Conservation (phyloP, 2,888 invertebrate species). For the Elegia similella region DNA sequence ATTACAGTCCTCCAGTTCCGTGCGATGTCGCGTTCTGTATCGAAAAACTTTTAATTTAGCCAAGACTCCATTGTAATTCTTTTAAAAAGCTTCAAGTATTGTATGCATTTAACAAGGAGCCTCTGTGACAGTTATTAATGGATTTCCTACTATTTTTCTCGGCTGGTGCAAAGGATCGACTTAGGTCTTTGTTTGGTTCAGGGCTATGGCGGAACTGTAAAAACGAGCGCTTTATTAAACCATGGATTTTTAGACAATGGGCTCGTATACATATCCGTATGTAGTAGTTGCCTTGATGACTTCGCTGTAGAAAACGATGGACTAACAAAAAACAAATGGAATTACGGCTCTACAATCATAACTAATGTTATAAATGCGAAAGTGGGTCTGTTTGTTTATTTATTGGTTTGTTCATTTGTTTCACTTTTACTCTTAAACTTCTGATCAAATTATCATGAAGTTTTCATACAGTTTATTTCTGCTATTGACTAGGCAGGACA, state of each 20-base stretch:
- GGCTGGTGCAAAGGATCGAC: constrained; percentile 68
- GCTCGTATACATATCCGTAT: neutral
- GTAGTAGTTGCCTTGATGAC: neutral
- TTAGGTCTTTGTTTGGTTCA: constrained; percentile 69
- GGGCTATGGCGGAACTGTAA: constrained; percentile 28
- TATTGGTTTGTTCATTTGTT: no score
- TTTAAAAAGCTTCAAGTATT: constrained; percentile 80
- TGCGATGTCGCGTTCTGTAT: constrained; percentile 77
- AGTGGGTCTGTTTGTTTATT: no score
- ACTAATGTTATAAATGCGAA: no score
- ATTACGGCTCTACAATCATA: no score
- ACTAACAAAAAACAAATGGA: no score
- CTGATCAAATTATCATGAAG: no score
- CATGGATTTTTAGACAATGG: constrained; percentile 9
- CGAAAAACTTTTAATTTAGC: constrained; percentile 82
- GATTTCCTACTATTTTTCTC: constrained; percentile 78
- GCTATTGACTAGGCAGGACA: no score
- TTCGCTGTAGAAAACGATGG: no score
- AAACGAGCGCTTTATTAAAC: constrained; percentile 21
- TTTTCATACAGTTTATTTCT: no score
- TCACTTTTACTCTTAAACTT: no score
- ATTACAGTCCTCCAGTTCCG: constrained; percentile 74
- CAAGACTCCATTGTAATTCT: constrained; percentile 78
- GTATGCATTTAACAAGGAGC: constrained; percentile 81
- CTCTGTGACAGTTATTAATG: constrained; percentile 77